Evolutionary conservation across 2,797 vertebrate species (phyloP).

Genomic region (Hybognathus amarus): DNA sequence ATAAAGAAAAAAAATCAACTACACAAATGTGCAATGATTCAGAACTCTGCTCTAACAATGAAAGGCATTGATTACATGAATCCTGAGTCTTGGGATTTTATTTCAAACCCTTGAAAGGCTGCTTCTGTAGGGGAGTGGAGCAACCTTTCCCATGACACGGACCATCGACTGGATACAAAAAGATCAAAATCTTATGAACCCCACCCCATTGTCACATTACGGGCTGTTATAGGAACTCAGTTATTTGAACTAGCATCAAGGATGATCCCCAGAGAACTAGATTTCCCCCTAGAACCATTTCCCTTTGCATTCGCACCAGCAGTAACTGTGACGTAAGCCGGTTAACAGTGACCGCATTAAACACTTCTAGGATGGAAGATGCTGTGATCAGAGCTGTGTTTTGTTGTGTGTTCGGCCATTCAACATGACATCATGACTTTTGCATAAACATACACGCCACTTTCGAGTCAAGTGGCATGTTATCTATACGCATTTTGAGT

Average conservation of each 20-base stretch:
- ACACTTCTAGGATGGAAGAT: too few relatives aligned
- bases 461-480: too few relatives aligned
- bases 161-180: background rate
- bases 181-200: background rate
- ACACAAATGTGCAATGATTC: background rate
- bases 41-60: background rate
- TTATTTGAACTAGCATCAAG: background rate
- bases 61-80: background rate
- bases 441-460: too few relatives aligned
- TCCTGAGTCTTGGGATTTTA: background rate
- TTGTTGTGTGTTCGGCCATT: too few relatives aligned
- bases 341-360: too few relatives aligned
- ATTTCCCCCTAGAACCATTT: background rate
- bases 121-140: background rate
- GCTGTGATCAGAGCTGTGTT: too few relatives aligned
- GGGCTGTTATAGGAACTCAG: background rate
- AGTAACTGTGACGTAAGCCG: background rate
- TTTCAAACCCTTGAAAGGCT: background rate
- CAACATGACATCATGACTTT: too few relatives aligned
- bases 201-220: background rate
- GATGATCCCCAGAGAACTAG: background rate
- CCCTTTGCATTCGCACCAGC: background rate
- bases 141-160: background rate
- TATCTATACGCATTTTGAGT: too few relatives aligned
- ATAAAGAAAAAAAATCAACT: background rate